phyloP scores from a whole-genome alignment of 2,797 vertebrate species.

The Notolepis coatsorum region DNA sequence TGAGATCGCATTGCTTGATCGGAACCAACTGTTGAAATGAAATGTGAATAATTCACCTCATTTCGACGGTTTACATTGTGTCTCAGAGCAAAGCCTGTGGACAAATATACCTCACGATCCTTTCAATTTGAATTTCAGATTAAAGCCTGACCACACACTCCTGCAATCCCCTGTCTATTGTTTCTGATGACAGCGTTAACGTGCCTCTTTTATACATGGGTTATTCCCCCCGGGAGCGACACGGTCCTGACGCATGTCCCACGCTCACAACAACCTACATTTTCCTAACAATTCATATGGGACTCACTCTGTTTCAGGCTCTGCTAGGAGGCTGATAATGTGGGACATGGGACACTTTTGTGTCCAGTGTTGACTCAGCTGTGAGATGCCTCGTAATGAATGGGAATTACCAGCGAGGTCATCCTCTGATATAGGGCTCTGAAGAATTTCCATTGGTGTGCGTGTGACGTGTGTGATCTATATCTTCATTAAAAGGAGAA shows the following conservation, averaged over 20 bases:
- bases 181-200: conserved; percentile 41
- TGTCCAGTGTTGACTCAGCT: conserved; percentile 75
- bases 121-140: conserved; percentile 35
- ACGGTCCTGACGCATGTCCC: conserved; percentile 19
- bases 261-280: conserved; percentile 24
- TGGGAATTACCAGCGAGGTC: conserved; percentile 58
- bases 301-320: conserved; percentile 38
- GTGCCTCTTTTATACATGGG: conserved; percentile 26
- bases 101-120: conserved; percentile 48
- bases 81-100: conserved; percentile 30
- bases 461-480: conserved; percentile 12
- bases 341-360: conserved; percentile 53
- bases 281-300: conserved; percentile 35
- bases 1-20: too few species aligned
- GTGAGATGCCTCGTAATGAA: conserved; percentile 65
- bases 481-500: conserved; percentile 18
- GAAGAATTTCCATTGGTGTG: conserved; percentile 31
- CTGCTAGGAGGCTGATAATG: conserved; percentile 52
- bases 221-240: conserved; percentile 8
- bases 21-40: too few species aligned
- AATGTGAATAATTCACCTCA: conserved; percentile 39
- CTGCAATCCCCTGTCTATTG: conserved; percentile 29
- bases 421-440: conserved; percentile 57
- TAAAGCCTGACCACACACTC: conserved; percentile 25
- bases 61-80: conserved; percentile 32